Conservation (phyloP, 1,140 invertebrate genomes). For the Sminthurides bifidus region DNA sequence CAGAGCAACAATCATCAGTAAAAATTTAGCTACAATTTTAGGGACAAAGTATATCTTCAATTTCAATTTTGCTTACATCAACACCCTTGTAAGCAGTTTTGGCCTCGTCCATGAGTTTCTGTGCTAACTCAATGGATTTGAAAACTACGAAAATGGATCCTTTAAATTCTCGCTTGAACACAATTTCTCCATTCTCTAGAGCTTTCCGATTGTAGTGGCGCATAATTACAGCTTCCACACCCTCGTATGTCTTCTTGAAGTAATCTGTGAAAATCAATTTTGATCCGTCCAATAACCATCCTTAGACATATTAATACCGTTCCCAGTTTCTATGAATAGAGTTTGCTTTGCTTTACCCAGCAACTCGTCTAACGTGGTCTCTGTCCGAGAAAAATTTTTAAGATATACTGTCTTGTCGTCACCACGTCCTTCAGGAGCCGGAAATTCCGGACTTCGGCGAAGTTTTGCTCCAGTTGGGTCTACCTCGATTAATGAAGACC, state of each 20-base stretch:
- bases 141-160: conserved; percentile 30
- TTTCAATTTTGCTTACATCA: conserved; percentile 1
- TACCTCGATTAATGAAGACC: conserved; percentile 21
- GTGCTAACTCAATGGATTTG: conserved; percentile 18
- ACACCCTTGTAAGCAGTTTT: conserved; percentile 5
- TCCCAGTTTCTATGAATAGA: too few species aligned
- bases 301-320: too few species aligned
- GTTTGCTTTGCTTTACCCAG: too few species aligned
- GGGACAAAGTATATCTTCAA: not conserved
- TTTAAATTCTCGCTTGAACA: conserved; percentile 25
- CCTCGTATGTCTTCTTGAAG: conserved; percentile 22
- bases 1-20: not conserved
- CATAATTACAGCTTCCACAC: conserved; percentile 27
- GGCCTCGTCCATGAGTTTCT: conserved; percentile 9
- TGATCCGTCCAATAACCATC: too few species aligned
- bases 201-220: conserved; percentile 19
- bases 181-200: conserved; percentile 3
- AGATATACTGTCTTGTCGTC: conserved; percentile 20
- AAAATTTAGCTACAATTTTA: not conserved
- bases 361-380: conserved; percentile 24
- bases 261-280: conserved; percentile 13
- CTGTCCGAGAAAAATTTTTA: conserved; percentile 24
- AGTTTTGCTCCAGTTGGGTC: conserved; percentile 11
- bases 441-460: conserved; percentile 18
- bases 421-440: conserved; percentile 15